These are phyloP conservation scores for Benthosema pterotum DNA, from an alignment of 2,797 vertebrate species.

Conservation along the genomic window DNA sequence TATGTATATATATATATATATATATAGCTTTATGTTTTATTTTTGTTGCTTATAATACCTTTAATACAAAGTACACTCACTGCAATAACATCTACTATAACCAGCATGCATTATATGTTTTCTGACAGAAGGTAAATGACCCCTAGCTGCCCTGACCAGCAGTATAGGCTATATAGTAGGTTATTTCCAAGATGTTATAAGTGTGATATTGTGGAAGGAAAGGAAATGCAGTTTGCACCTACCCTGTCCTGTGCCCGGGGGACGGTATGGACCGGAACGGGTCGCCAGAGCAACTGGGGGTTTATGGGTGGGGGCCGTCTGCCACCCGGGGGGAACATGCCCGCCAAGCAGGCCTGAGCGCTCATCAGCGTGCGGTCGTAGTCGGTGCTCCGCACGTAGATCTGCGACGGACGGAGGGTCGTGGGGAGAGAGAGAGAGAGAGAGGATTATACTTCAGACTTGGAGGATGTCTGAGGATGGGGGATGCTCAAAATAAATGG, in stretches of 20 bases:
- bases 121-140: background rate
- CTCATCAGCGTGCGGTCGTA: slow-evolving; percentile 88
- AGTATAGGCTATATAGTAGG: too few relatives aligned
- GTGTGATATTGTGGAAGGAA: background rate
- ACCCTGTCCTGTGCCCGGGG: slow-evolving; percentile 85
- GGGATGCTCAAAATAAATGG: slow-evolving; percentile 23
- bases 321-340: slow-evolving; percentile 78
- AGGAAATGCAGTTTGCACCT: slow-evolving; percentile 29
- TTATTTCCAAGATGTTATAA: too few relatives aligned
- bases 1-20: too few relatives aligned
- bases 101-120: too few relatives aligned
- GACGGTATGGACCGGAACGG: slow-evolving; percentile 85
- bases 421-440: background rate
- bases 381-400: slow-evolving; percentile 85
- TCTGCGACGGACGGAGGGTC: slow-evolving; percentile 67
- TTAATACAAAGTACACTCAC: too few relatives aligned
- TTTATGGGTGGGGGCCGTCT: slow-evolving; percentile 73
- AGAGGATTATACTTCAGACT: slow-evolving; percentile 37
- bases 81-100: too few relatives aligned
- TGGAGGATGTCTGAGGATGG: too few relatives aligned
- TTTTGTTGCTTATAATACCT: too few relatives aligned
- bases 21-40: too few relatives aligned
- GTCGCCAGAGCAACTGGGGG: slow-evolving; percentile 80
- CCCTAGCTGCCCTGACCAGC: too few relatives aligned
- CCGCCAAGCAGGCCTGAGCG: slow-evolving; percentile 84